Base-by-base conservation (phyloP, 1,140 invertebrate genomes). In the Chlorops oryzae region DNA sequence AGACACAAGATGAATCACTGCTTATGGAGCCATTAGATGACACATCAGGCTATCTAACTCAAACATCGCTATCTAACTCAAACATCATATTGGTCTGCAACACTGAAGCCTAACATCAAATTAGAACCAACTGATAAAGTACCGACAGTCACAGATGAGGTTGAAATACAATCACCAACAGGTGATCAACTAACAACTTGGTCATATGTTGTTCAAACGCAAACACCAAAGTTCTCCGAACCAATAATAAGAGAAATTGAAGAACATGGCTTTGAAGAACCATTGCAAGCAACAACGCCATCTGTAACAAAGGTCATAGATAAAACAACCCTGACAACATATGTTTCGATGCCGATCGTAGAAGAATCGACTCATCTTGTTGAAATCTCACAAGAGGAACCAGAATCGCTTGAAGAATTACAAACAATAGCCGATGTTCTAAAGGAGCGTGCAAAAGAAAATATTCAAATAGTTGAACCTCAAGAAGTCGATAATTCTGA, bases 201-300 rank as follows among this genome's bases (percentile, higher is more conserved):
- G 65, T 66, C 65, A n/a, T 63, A 65, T n/a, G 58, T 66, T 13
- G 58, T 66, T 18, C 62, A 70, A 55, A 70, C 66, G 10, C 62
- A 69, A 45, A 48, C 57, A 5, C 69, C 55, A 9, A 48, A 64
- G 4, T 69, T 69, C 52, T 53, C 56, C n/a, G 32, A 59, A 27
- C 23, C 56, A 18, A 49, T 40, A 42, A 21, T 23, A 0, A 24
- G 25, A 24, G 3, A 21, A n/a, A 23, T 15, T 42, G 12, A 42
- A 28, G 24, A 59, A 32, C 6, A 41, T 13, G 28, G 56, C 40
- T 12, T 41, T 38, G 47, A 46, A 3, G n/a, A 47, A 40, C 44
- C 49, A 9, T 39, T 47, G 10, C 45, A 52, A 4, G 34, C 15
- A 50, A 32, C 42, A 40, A 56, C 10, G 6, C 25, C 3, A 7